Base-by-base conservation (phyloP, 37 sponge, comb jelly and placozoan species). In the Crambe crambe region DNA sequence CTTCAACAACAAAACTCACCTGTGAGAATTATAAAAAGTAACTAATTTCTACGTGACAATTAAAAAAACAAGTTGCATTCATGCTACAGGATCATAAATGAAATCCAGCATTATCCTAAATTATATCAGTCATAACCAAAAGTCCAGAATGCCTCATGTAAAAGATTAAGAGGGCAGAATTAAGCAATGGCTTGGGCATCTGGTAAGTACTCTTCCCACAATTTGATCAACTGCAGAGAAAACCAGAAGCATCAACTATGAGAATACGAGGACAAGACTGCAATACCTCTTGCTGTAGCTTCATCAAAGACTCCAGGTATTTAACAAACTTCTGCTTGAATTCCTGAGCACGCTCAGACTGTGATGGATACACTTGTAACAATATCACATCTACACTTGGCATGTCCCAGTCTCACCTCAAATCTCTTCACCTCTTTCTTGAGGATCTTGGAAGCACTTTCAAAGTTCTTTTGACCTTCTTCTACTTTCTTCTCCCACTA, bases 401-500 rank as follows among this genome's bases (percentile, higher is more conserved):
- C 21, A 2, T 15, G 9, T 9, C 1, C 34, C 23, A 30, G 9
- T n/a, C 56, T 64, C 59, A 83, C 93, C 85, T 98, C 99, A 74
- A 93, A 98, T 73, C 85, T 70, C 44, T 78, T 54, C n/a, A 98
- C 79, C 76, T 98, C 99, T 30, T 47, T 79, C 58, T 85, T 87
- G 60, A 96, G 79, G 21, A 58, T 78, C 57, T 93, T 89, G 62
- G 91, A 87, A 8, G 88, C 76, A 9, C 69, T 72, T 9, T 93
- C 92, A 75, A 95, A 98, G 39, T 76, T 85, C 82, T 98, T 90
- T 83, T 95, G 94, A 8, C 89, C 89, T 34, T 93, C 88, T 54
- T 93, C 89, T 43, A 87, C 92, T 35, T 90, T 92, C n/a, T 76
- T 62, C 67, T 95, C 96, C 99, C 91, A 93, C 94, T 97, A 67